Evolutionary conservation across 2,797 vertebrate species (phyloP).

Genomic region (Mastacembelus armatus): DNA sequence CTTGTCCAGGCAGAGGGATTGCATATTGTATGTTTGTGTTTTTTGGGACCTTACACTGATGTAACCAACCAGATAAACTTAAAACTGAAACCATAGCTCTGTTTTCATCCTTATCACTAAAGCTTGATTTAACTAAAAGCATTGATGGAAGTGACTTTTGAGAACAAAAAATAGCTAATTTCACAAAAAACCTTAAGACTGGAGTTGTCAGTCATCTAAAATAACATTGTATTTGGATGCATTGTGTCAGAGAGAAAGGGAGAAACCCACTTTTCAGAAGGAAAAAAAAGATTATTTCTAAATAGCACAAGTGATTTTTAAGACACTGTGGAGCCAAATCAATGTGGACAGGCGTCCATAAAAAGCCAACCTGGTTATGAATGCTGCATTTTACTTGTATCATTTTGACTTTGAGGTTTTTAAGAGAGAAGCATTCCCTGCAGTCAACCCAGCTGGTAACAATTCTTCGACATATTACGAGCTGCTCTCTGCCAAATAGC

Average conservation of each 20-base stretch:
- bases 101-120: constrained; percentile 9
- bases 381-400: constrained; percentile 84
- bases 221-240: constrained; percentile 18
- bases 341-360: constrained; percentile 77
- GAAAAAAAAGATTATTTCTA: constrained; percentile 51
- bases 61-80: constrained; percentile 20
- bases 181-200: constrained; percentile 3
- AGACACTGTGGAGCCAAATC: constrained; percentile 76
- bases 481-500: constrained; percentile 85
- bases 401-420: constrained; percentile 88
- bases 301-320: constrained; percentile 68
- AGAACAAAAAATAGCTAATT: constrained; percentile 14
- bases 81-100: constrained; percentile 6
- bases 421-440: constrained; percentile 86
- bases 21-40: constrained; percentile 27
- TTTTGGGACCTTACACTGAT: constrained; percentile 15
- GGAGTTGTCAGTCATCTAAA: neutral
- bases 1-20: constrained; percentile 21
- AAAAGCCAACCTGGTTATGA: constrained; percentile 84
- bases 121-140: neutral
- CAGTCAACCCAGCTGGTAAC: constrained; percentile 88
- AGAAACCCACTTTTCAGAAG: constrained; percentile 32
- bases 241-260: constrained; percentile 13
- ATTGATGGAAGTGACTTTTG: constrained; percentile 10
- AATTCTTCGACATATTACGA: constrained; percentile 88